These are phyloP conservation scores for Elephantulus edwardii DNA, from an alignment of 2,113 vertebrate species.

Conservation along the genomic window DNA sequence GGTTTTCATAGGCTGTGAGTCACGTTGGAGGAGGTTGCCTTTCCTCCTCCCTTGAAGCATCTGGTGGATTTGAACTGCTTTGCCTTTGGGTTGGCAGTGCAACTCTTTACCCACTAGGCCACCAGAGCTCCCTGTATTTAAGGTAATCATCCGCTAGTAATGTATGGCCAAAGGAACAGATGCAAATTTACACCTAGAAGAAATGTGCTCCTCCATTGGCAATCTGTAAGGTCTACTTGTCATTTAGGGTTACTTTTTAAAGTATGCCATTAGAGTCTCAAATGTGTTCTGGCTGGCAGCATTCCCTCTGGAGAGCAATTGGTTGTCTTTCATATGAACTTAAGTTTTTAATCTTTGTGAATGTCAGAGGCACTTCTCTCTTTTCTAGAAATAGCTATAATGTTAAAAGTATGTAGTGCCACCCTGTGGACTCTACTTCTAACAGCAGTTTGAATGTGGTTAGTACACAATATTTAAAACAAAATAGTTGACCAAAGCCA, in stretches of 20 bases:
- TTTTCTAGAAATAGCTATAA: constrained; percentile 64
- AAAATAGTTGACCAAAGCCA: neutral
- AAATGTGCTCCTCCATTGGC: neutral
- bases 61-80: too few relatives aligned
- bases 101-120: too few relatives aligned
- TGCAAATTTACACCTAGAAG: constrained; percentile 51
- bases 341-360: constrained; percentile 71
- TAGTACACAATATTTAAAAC: neutral
- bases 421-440: constrained; percentile 61
- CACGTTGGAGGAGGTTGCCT: too few relatives aligned
- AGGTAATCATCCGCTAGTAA: neutral
- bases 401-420: constrained; percentile 61
- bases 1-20: too few relatives aligned
- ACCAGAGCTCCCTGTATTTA: too few relatives aligned
- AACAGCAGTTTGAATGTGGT: neutral
- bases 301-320: constrained; percentile 63
- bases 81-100: too few relatives aligned
- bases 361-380: constrained; percentile 62
- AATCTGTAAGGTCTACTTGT: constrained; percentile 40
- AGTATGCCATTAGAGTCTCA: constrained; percentile 49
- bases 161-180: neutral
- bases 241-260: constrained; percentile 62
- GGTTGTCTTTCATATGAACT: constrained; percentile 70
- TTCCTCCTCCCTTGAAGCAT: too few relatives aligned
- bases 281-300: constrained; percentile 59